phyloP scores from a whole-genome alignment of 2,797 vertebrate species.

The Xenopus petersii region DNA sequence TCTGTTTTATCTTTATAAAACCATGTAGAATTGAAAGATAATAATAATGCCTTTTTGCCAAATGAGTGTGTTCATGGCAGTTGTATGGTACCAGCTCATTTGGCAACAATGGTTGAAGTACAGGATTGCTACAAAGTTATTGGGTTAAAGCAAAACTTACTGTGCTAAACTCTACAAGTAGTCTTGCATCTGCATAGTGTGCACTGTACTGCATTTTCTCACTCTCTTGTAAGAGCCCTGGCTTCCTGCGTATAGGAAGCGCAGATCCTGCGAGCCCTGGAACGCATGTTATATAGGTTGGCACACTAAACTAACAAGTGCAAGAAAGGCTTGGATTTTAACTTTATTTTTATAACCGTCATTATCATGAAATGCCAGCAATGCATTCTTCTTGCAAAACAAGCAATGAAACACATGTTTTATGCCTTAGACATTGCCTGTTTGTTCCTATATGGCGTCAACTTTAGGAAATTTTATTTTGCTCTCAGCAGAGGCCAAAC shows the following conservation, averaged over 20 bases:
- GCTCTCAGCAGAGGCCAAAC: background rate
- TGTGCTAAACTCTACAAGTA: slow-evolving; percentile 49
- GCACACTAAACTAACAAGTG: slow-evolving; percentile 34
- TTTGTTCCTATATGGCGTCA: background rate
- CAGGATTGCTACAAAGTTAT: slow-evolving; percentile 24
- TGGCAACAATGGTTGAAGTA: slow-evolving; percentile 26
- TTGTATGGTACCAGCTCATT: background rate
- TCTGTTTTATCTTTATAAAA: no score
- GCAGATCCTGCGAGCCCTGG: slow-evolving; percentile 45
- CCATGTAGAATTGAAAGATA: no score
- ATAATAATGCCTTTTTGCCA: background rate
- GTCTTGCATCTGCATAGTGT: slow-evolving; percentile 42
- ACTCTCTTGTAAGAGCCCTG: slow-evolving; percentile 43
- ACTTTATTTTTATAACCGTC: background rate
- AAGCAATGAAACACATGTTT: background rate
- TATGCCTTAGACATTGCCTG: background rate
- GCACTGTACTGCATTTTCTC: slow-evolving; percentile 47
- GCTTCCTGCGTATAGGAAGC: slow-evolving; percentile 43
- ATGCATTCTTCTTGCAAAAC: slow-evolving; percentile 12
- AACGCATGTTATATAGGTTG: slow-evolving; percentile 47
- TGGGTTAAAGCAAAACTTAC: slow-evolving; percentile 44
- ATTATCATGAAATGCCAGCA: slow-evolving; percentile 4
- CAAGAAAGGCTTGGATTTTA: slow-evolving; percentile 18
- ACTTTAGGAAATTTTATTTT: slow-evolving; percentile 11
- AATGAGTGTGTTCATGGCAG: background rate